phyloP scores from a whole-genome alignment of 1,140 invertebrate genomes.

The Lutraria rhynchaena region DNA sequence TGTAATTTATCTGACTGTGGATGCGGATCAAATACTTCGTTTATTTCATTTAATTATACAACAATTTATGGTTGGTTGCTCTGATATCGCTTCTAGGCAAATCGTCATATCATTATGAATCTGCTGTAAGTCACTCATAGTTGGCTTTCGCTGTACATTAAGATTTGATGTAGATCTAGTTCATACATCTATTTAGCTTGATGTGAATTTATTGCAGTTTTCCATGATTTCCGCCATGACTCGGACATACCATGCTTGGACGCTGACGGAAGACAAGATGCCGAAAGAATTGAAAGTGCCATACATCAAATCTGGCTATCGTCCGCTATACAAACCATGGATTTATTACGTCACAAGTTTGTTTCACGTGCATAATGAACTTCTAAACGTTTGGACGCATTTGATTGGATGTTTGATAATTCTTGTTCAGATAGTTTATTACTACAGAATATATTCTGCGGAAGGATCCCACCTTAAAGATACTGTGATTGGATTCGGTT shows the following conservation, averaged over 20 bases:
- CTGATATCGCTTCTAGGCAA: too few relatives aligned
- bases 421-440: constrained; percentile 46
- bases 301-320: constrained; percentile 73
- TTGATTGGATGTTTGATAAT: constrained; percentile 71
- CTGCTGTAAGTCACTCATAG: too few relatives aligned
- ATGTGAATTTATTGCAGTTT: not conserved
- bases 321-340: constrained; percentile 72
- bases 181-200: too few relatives aligned
- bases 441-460: constrained; percentile 38
- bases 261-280: constrained; percentile 54
- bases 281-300: constrained; percentile 70
- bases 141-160: too few relatives aligned
- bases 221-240: not conserved
- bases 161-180: too few relatives aligned
- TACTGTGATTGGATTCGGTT: constrained; percentile 61
- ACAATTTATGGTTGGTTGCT: too few relatives aligned
- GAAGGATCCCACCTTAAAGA: constrained; percentile 11
- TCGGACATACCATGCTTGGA: not conserved
- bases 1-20: too few relatives aligned
- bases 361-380: constrained; percentile 79
- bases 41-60: too few relatives aligned
- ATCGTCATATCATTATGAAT: too few relatives aligned
- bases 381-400: constrained; percentile 79
- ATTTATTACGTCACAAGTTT: constrained; percentile 74
- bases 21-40: too few relatives aligned